A percentile compares a stretch with the other conserved stretches of the same genome.
These are phyloP conservation scores for mouse (Mus musculus) DNA, from an alignment of 2,113 vertebrate genomes.

Conservation along the genomic window GRCm39 chr14:76001001-76001500, in stretches of 20 bases:
- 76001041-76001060: background rate
- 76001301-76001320: background rate
- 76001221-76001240: background rate
- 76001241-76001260: background rate
- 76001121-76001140: background rate
- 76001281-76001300: slow-evolving; percentile 17
- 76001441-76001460: background rate
- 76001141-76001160: background rate
- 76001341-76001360: slow-evolving; percentile 33
- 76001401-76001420: background rate
- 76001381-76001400: background rate
- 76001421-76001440: background rate
- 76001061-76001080: background rate
- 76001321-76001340: background rate
- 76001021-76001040: background rate
- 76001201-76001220: background rate
- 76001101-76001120: background rate
- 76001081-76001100: background rate
- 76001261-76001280: background rate
- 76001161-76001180: background rate
- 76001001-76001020: background rate
- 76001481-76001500: background rate
- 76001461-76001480: background rate
- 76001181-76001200: background rate
- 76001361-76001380: background rate